Evolutionary conservation across 2,888 invertebrate genomes (phyloP).

Genomic region (Nebria brevicollis): DNA sequence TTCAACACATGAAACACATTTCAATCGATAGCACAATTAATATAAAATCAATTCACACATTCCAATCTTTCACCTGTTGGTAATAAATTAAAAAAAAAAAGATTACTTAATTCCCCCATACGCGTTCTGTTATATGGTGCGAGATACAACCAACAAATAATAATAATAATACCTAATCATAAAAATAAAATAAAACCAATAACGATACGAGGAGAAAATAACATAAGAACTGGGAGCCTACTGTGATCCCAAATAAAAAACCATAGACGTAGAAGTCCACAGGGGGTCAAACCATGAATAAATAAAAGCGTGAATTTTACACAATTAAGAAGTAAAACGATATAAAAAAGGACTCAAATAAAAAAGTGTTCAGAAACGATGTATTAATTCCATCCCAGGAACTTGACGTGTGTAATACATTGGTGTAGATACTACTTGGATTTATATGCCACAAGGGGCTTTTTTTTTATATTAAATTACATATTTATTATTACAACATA

Average conservation of each 20-base stretch:
- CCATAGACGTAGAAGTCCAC: conserved; percentile 51
- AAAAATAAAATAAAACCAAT: conserved; percentile 13
- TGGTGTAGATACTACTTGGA: not conserved
- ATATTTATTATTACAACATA: too few species aligned
- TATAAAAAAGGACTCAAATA: conserved; percentile 16
- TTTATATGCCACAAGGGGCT: too few species aligned
- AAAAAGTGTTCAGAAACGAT: conserved; percentile 15
- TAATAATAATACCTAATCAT: conserved; percentile 4
- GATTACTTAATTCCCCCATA: not conserved
- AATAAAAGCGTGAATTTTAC: conserved; percentile 66
- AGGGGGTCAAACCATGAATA: conserved; percentile 64
- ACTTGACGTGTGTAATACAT: conserved; percentile 13
- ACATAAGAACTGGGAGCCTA: conserved; percentile 42
- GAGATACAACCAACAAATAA: conserved; percentile 6
- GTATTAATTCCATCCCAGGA: conserved; percentile 19
- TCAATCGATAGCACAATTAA: conserved; percentile 28
- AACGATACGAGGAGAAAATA: conserved; percentile 25
- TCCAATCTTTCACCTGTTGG: conserved; percentile 22
- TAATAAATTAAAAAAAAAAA: not conserved
- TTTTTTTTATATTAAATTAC: too few species aligned
- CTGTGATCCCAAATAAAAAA: conserved; percentile 44
- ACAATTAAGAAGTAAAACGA: conserved; percentile 64
- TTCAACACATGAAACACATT: not conserved
- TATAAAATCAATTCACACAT: conserved; percentile 43
- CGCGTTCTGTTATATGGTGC: conserved; percentile 17